Percentiles rank a stretch among this genome's conserved stretches.
phyloP scores from a whole-genome alignment of 2,888 invertebrate species.

The Pandemis cinnamomeana region DNA sequence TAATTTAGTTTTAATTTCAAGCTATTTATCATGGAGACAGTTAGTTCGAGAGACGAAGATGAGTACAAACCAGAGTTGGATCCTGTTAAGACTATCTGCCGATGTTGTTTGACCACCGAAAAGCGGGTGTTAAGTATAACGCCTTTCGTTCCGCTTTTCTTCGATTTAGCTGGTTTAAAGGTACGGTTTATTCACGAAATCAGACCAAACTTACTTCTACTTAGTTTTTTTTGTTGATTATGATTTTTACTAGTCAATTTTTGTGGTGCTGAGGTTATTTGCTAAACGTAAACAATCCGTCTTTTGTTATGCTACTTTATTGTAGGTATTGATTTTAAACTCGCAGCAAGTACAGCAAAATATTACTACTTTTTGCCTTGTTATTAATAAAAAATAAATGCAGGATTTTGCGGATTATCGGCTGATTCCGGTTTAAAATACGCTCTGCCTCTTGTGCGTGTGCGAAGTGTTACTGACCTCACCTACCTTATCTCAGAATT shows the following conservation, averaged over 20 bases:
- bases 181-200: constrained; percentile 54
- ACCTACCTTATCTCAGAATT: no score
- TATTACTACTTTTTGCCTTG: no score
- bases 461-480: no score
- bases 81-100: constrained; percentile 55
- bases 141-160: constrained; percentile 52
- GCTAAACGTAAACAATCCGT: neutral
- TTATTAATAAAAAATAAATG: no score
- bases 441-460: no score
- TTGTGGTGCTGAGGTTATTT: neutral
- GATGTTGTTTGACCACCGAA: constrained; percentile 69
- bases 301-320: neutral
- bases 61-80: constrained; percentile 37
- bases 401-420: no score
- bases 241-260: neutral
- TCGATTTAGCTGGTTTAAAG: constrained; percentile 64
- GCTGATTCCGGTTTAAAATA: no score
- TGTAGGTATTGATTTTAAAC: neutral
- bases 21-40: constrained; percentile 22
- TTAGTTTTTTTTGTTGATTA: neutral
- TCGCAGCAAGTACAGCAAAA: no score
- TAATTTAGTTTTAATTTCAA: neutral
- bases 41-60: constrained; percentile 7
- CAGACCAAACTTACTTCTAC: neutral
- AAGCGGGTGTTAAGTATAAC: constrained; percentile 55